Evolutionary conservation across 1,140 invertebrate species (phyloP), one percentile per base, ranked within the genome.

Genomic region (Charaxes varanes): DNA sequence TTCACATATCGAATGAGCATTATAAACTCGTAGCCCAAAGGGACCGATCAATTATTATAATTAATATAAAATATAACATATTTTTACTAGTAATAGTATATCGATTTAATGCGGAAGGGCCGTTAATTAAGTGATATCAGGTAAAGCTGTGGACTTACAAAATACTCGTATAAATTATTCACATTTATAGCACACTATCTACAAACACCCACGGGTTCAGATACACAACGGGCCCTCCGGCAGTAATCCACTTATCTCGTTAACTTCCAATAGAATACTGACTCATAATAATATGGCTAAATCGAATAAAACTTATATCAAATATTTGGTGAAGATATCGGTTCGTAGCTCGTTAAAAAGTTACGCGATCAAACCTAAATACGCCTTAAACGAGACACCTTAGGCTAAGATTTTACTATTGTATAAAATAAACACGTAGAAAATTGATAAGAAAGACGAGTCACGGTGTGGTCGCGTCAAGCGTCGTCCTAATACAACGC

Each of bases 121-220:
- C 78, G 62, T 48, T 56, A 57, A 53, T 57, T 55, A 54, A 67
- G 70, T 73, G 68, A 66, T 65, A 74, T 82, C 73, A 77, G 66
- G 73, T 78, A 78, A 78, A 82, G 73, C 71, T 79, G 77, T 63
- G 68, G 66, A 77, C 77, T 82, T 80, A 82, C 73, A 82, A 72
- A 72, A 74, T 82, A 80, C 63, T 80, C 73, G 73, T 80, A 80
- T 78, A 79, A 82, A 80, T 79, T 82, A 82, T 82, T 80, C 76
- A 82, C 78, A 80, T 78, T 74, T 78, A 78, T 77, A 82, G 74
- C 74, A 79, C 74, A 80, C 73, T 82, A 82, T 82, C 78, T 82
- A 82, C 78, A 82, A 63, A 76, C 71, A 80, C 66, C 64, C 76
- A 69, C 63, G 48, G n/a, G 51, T 59, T 66, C 65, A 64, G 53